Evolutionary conservation across 64 coral and sea anemone species (phyloP).

Genomic region (Montipora foliosa): DNA sequence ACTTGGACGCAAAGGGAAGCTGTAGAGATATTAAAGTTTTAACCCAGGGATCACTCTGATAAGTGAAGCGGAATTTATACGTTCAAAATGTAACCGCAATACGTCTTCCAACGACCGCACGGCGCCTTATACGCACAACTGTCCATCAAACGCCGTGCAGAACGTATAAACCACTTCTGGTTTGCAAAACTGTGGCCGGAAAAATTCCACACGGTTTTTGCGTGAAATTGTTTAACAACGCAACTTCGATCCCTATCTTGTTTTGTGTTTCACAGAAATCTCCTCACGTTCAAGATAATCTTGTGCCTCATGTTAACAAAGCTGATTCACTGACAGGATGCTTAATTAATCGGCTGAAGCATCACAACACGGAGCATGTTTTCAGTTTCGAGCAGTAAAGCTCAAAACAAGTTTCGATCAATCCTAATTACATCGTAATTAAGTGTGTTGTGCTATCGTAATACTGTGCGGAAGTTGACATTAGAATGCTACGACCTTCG

Average conservation of each 20-base stretch:
- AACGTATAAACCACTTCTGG: slow-evolving; percentile 12
- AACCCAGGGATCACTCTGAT: slow-evolving; percentile 11
- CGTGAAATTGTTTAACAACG: slow-evolving; percentile 9
- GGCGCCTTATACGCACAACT: slow-evolving; percentile 14
- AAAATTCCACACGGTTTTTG: slow-evolving; percentile 39
- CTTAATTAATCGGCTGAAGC: not conserved
- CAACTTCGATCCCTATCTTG: not conserved
- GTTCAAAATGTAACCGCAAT: slow-evolving; percentile 27
- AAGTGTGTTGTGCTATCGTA: not conserved
- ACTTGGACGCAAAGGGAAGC: not conserved
- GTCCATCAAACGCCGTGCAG: slow-evolving; percentile 30
- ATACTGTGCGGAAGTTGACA: slow-evolving; percentile 24
- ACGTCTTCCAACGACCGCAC: slow-evolving; percentile 4
- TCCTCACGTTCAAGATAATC: not conserved
- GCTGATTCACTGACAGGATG: slow-evolving; percentile 5
- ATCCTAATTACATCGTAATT: not conserved
- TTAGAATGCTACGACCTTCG: slow-evolving; percentile 8
- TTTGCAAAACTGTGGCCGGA: slow-evolving; percentile 33
- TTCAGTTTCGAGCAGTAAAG: slow-evolving; percentile 41
- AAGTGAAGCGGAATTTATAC: slow-evolving; percentile 17
- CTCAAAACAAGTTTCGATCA: not conserved
- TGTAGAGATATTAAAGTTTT: slow-evolving; percentile 1
- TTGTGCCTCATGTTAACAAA: not conserved
- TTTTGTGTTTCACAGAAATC: not conserved
- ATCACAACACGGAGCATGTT: slow-evolving; percentile 12